These are phyloP conservation scores for Agrilus mali DNA, from an alignment of 2,888 invertebrate genomes.

Conservation along the genomic window DNA sequence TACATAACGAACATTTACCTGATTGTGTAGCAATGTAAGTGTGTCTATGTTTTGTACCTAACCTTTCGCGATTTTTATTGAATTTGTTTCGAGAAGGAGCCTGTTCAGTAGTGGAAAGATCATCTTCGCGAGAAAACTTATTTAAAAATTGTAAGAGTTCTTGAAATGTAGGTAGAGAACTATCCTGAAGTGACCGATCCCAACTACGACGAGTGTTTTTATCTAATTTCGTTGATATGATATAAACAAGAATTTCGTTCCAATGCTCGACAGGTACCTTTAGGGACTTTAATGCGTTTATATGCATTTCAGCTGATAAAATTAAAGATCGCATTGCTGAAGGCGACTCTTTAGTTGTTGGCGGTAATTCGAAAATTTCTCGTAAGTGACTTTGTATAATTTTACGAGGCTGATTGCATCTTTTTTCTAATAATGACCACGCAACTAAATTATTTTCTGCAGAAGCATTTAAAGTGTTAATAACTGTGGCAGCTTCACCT, in stretches of 20 bases:
- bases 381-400: constrained; percentile 7
- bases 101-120: too few species aligned
- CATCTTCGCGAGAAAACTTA: too few species aligned
- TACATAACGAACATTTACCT: too few species aligned
- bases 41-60: too few species aligned
- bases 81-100: too few species aligned
- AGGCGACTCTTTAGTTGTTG: constrained; percentile 3
- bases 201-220: constrained; percentile 4
- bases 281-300: constrained; percentile 4
- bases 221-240: constrained; percentile 1
- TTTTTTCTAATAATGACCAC: constrained; percentile 5
- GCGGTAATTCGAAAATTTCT: constrained; percentile 4
- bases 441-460: constrained; percentile 6
- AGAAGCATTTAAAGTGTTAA: constrained; percentile 6
- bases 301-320: constrained; percentile 3
- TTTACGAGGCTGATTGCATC: constrained; percentile 6
- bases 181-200: not conserved
- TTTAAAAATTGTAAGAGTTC: too few species aligned
- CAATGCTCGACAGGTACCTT: constrained; percentile 6
- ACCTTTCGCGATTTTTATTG: too few species aligned
- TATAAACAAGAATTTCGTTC: constrained; percentile 4
- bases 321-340: constrained; percentile 4
- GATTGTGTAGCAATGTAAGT: too few species aligned
- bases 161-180: too few species aligned
- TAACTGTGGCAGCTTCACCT: constrained; percentile 5